phyloP scores from a whole-genome alignment of 2,797 vertebrate genomes.

The Antrozous pallidus region DNA sequence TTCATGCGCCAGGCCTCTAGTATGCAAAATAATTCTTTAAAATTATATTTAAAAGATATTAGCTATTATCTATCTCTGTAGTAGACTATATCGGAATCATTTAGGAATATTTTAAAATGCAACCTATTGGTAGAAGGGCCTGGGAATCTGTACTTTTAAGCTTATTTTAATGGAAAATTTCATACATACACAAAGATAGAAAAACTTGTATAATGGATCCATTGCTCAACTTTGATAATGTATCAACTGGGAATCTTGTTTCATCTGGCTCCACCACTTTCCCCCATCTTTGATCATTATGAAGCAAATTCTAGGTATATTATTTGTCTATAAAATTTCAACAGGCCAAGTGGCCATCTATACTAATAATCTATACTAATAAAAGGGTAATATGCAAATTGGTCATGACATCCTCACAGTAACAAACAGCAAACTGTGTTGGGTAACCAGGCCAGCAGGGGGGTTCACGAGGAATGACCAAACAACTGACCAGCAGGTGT shows the following conservation, averaged over 20 bases:
- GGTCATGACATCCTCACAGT: no score
- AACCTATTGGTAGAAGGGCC: background rate
- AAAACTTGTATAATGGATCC: background rate
- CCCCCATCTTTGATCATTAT: background rate
- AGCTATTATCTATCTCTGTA: constrained; percentile 1
- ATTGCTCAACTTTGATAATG: background rate
- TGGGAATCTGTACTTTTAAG: background rate
- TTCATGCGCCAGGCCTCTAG: no score
- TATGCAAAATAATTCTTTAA: background rate
- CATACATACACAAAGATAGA: background rate
- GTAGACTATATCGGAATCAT: background rate
- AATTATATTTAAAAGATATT: background rate
- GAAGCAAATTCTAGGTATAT: background rate
- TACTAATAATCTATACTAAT: no score
- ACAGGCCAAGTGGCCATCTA: no score
- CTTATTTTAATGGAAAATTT: background rate
- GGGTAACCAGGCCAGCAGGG: no score
- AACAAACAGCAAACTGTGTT: no score
- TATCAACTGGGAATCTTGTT: background rate
- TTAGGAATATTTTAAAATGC: constrained; percentile 13
- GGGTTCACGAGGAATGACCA: no score
- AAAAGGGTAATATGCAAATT: no score
- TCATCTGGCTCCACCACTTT: background rate
- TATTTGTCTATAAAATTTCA: background rate
- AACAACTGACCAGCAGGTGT: no score